Evolutionary conservation across 2,888 invertebrate species (phyloP), one percentile per base, ranked within the genome.

Genomic region (Notodonta ziczac): DNA sequence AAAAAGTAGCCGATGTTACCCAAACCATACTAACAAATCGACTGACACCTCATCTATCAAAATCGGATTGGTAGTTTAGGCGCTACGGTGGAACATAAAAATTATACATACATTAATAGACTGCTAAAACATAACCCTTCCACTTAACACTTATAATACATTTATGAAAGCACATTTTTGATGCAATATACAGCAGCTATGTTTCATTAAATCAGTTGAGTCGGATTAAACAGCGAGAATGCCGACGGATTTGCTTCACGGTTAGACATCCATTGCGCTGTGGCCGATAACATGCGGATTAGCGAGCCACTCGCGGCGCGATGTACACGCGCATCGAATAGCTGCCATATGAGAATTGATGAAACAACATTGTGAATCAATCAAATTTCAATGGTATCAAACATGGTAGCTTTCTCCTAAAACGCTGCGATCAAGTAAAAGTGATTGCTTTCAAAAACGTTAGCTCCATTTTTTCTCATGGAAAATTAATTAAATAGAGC

Each of bases 251-350:
- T 84, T 76, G 80, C 73, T 74, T 69, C 72, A 77, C 75, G 81
- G 78, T 77, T 80, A 83, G 78, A 80, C 81, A 75, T 78, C 67
- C 71, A 73, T 70, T 82, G 84, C 81, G 72, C 83, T 85, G 86
- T 85, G 88, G 84, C 82, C 78, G 82, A 79, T 83, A 85, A 86
- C 86, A 83, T 82, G 80, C 81, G 85, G 87, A 87, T 90, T 89
- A 87, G 83, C 66, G 55, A 50, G 50, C 16, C 9, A 16, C 50
- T 48, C 50, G 16, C 16, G 16, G 13, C 44, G 35, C 35, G 35
- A 35, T 35, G 9, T 42, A 9, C 42, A 46, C n/a, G 46, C 46
- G 13, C 46, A n/a, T n/a, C 46, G 13, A 46, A 46, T n/a, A 46
- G 5, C 46, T 46, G 46, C 13, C 5, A 46, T 46, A 7, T n/a